Evolutionary conservation across 2,797 vertebrate genomes (phyloP), one percentile per base, ranked within the genome.

Genomic region (Jordanella pulchra): DNA sequence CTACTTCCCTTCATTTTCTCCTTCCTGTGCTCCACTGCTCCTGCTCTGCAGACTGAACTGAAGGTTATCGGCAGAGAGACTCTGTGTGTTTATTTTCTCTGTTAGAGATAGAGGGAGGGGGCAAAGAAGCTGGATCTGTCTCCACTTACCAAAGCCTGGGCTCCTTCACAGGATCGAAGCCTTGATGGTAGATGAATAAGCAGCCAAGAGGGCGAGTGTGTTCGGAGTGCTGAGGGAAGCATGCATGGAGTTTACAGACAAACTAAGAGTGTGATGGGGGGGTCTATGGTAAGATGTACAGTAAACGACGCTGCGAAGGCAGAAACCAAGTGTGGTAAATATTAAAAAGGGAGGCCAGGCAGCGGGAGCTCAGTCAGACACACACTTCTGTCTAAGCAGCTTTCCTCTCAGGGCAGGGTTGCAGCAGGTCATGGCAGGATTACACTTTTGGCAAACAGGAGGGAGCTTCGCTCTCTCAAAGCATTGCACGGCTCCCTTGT

Each of bases 381-480:
- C 83, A 81, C 89, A 91, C 90, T 94, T 88, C 84, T 92, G 89
- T 94, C 92, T 94, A 95, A 95, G 94, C 93, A 93, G 94, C 93
- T 95, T 94, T 94, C 91, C 92, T 94, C 94, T 93, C 87, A 91
- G 92, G 93, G 91, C 91, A 78, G 90, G 93, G 93, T 94, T 91
- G 89, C 84, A 81, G 83, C 84, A 68, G 94, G 94, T 95, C 93
- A 94, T 45, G 81, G 89, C 72, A 82, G 94, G 94, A 95, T 95
- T 95, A 94, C 93, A 94, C 92, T 94, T 95, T 95, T 94, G 94
- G 94, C 94, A 95, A 95, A 95, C 93, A 95, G 93, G 91, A 92
- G 90, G 92, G 91, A 93, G 93, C 92, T 94, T 80, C 89, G 91
- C 88, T 90, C 86, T 84, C 86, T 88, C 89, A 91, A 88, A 91